Conservation (phyloP, 2,797 vertebrate species). For the Mormyrus proboscirostris region DNA sequence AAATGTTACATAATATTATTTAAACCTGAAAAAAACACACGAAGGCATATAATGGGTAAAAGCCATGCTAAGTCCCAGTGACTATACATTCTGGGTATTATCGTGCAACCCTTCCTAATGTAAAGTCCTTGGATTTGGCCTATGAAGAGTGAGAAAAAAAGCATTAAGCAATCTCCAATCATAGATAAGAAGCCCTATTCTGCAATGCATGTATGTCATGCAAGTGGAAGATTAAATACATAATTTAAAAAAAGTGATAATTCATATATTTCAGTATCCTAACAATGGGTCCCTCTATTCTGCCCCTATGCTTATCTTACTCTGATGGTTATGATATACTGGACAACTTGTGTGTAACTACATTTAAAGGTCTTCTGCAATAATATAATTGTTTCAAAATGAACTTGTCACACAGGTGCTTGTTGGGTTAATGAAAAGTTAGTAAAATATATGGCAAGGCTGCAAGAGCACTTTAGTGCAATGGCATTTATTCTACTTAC, state of each 20-base stretch:
- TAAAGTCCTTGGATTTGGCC: not conserved
- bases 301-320: too few species aligned
- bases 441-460: too few species aligned
- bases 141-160: not conserved
- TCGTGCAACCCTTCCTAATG: not conserved
- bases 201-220: not conserved
- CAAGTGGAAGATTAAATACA: not conserved
- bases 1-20: slow-evolving; percentile 59
- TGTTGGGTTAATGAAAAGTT: too few species aligned
- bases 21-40: slow-evolving; percentile 58
- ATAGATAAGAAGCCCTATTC: not conserved
- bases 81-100: too few species aligned
- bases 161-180: not conserved
- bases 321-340: too few species aligned
- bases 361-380: not conserved
- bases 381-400: not conserved
- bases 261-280: too few species aligned
- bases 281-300: too few species aligned
- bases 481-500: too few species aligned
- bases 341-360: not conserved
- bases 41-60: slow-evolving; percentile 56
- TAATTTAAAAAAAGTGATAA: not conserved
- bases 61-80: slow-evolving; percentile 22
- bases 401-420: too few species aligned
- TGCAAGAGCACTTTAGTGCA: too few species aligned